Conservation (phyloP, 2,888 invertebrate species). For the Neria commutata region DNA sequence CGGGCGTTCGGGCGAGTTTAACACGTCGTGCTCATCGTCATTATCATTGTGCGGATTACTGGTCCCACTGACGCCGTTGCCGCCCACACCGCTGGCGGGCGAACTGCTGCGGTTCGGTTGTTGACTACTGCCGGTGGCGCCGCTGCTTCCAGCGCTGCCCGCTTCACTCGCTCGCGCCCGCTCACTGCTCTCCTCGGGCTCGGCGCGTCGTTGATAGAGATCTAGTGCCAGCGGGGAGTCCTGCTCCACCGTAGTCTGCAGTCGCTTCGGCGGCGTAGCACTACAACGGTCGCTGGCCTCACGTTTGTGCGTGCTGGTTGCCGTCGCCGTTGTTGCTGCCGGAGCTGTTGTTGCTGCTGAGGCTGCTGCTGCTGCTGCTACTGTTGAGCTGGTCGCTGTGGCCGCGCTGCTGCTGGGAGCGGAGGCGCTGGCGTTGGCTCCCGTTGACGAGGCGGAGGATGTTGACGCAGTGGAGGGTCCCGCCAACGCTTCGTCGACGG, state of each 20-base stretch:
- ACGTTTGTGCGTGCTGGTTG: conserved; percentile 43
- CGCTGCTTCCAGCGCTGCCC: conserved; percentile 40
- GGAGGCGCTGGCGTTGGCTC: conserved; percentile 4
- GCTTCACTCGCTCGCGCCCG: conserved; percentile 23
- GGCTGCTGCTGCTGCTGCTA: conserved; percentile 36
- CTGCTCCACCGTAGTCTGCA: conserved; percentile 33
- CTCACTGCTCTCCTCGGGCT: conserved; percentile 32
- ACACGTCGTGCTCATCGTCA: conserved; percentile 24
- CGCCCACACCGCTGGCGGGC: conserved; percentile 11
- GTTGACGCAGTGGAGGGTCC: conserved; percentile 39
- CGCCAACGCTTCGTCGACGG: conserved; percentile 41
- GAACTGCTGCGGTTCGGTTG: conserved; percentile 27
- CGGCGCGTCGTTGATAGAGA: conserved; percentile 60
- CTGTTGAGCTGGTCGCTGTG: conserved; percentile 28
- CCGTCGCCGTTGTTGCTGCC: conserved; percentile 47
- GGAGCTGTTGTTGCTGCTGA: conserved; percentile 50
- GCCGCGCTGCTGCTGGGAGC: conserved; percentile 13
- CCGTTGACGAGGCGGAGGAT: conserved; percentile 22
- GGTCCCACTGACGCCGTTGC: conserved; percentile 28
- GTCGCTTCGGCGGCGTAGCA: conserved; percentile 55
- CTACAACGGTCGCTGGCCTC: conserved; percentile 56
- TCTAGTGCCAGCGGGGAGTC: conserved; percentile 57
- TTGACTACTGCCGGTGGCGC: conserved; percentile 36
- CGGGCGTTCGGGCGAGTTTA: conserved; percentile 29
- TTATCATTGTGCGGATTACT: conserved; percentile 12